Conservation (phyloP, 2,888 invertebrate genomes). For the Patella caerulea region DNA sequence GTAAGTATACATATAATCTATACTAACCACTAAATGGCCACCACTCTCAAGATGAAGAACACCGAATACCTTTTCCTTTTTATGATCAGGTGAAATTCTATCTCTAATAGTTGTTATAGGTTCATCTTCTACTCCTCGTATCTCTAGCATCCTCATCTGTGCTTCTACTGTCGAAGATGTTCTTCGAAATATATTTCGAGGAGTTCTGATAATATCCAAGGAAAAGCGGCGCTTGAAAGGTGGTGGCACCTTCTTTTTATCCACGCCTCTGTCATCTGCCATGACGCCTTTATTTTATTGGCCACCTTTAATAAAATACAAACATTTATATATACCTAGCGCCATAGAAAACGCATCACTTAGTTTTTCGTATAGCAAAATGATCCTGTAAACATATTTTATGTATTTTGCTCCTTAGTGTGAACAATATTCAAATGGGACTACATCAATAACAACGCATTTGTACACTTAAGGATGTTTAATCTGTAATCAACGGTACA, state of each 20-base stretch:
- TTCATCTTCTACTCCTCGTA: neutral
- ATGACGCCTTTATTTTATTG: neutral
- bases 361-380: no score
- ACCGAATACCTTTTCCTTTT: neutral
- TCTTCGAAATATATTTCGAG: neutral
- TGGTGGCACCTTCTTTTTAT: neutral
- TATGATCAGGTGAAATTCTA: neutral
- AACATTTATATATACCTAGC: neutral
- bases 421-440: no score
- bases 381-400: no score
- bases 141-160: neutral
- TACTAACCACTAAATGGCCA: neutral
- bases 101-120: neutral
- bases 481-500: no score
- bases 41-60: neutral
- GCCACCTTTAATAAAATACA: neutral
- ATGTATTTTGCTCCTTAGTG: no score
- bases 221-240: constrained; percentile 2
- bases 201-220: constrained; percentile 5
- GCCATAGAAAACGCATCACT: no score
- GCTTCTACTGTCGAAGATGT: neutral
- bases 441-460: no score
- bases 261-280: neutral
- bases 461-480: no score
- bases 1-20: neutral